Evolutionary conservation across 2,888 invertebrate genomes (phyloP), one percentile per base, ranked within the genome.

Genomic region (Dasypogon diadema): DNA sequence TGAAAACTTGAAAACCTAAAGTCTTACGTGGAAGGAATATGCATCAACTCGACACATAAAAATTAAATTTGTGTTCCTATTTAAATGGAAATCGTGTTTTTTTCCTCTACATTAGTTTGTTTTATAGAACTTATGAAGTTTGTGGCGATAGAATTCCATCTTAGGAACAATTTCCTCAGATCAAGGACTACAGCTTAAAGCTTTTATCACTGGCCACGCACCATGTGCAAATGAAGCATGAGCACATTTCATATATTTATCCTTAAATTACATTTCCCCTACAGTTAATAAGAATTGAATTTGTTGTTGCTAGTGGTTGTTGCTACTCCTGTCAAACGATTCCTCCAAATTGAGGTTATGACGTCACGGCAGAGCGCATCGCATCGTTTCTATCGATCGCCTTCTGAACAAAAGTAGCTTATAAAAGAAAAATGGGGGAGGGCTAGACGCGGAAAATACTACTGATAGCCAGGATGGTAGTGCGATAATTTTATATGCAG

Each of bases 361-460:
- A 74, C 74, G 74, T 74, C 74, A 73, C 34, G 56, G 5, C 24
- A 58, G 22, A 51, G 74, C 74, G 60, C 74, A 74, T 74, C 74
- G 58, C 58, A 37, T 60, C 30, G 48, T 55, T 48, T 21, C n/a
- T 74, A 74, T 74, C 74, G 74, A 74, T 74, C 60, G 73, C 5
- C 54, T 55, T 56, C 21, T 26, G 68, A 26, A 68, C 46, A 24
- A 68, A 48, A 68, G 21, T 26, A 34, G 16, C 48, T 51, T 18
- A 34, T 54, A 51, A 34, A 14, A 14, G 42, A 12, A 16, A 48
- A 46, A 68, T 68, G 65, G 65, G 51, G 70, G 70, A 54, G 70
- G 54, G 70, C 54, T 54, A 70, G 70, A 70, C 51, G 70, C 37
- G 70, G 48, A 46, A 68, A 37, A 37, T n/a, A 21, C 51, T 22